A percentile compares a stretch with the other conserved stretches of the same genome.
These are phyloP conservation scores for Sesamia inferens DNA, from an alignment of 2,888 invertebrate species.

Conservation along the genomic window DNA sequence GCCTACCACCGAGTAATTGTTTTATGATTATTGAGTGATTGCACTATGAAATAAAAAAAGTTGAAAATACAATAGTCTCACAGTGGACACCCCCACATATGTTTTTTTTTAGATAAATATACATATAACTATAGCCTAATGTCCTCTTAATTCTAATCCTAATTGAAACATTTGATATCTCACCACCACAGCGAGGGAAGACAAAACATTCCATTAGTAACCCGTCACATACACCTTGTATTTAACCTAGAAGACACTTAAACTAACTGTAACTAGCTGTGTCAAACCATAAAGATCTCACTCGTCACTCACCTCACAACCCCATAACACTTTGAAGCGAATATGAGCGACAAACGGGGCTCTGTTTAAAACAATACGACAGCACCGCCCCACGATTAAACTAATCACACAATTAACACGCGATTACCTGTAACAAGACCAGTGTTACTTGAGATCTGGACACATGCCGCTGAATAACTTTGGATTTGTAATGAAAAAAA, in stretches of 20 bases:
- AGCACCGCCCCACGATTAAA: conserved; percentile 50
- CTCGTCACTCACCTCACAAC: conserved; percentile 15
- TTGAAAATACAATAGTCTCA: too few species aligned
- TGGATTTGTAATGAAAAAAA: too few species aligned
- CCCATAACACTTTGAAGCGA: conserved; percentile 47
- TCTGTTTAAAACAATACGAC: conserved; percentile 61
- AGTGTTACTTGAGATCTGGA: conserved; percentile 1
- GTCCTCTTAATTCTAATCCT: too few species aligned
- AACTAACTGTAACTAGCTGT: conserved; percentile 29
- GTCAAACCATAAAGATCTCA: conserved; percentile 14
- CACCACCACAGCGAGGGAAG: neutral
- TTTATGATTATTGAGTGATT: too few species aligned
- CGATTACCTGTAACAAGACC: conserved; percentile 38
- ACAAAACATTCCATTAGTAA: conserved; percentile 24
- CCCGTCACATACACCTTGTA: neutral
- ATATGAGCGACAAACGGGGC: conserved; percentile 39
- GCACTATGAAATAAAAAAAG: too few species aligned
- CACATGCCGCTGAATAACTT: neutral
- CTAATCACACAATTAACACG: conserved; percentile 57
- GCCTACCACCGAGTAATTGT: too few species aligned
- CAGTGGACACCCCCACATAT: too few species aligned
- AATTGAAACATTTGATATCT: neutral
- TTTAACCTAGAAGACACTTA: conserved; percentile 20
- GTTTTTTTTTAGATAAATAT: too few species aligned
- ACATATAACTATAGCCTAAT: too few species aligned